Evolutionary conservation across 1,140 invertebrate genomes (phyloP).

Genomic region (Lepidostoma basale): DNA sequence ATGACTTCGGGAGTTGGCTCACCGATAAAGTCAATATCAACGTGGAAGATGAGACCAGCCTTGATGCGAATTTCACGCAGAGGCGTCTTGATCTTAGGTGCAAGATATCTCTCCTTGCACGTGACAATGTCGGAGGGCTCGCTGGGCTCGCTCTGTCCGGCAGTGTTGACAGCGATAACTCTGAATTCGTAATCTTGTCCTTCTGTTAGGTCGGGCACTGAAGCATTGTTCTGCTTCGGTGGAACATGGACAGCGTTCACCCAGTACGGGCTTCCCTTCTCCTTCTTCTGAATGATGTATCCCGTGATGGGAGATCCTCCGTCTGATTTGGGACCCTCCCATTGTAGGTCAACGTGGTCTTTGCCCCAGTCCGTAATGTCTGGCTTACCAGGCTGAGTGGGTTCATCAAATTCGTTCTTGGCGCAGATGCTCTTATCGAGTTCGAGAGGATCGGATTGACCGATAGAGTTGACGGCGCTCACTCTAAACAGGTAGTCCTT

Average conservation of each 20-base stretch:
- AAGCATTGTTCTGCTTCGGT: slow-evolving; percentile 75
- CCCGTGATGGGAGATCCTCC: slow-evolving; percentile 90
- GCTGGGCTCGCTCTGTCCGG: slow-evolving; percentile 93
- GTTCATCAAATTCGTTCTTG: slow-evolving; percentile 94
- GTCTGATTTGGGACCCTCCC: slow-evolving; percentile 84
- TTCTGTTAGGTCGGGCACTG: slow-evolving; percentile 87
- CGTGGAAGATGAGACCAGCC: slow-evolving; percentile 89
- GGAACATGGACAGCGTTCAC: slow-evolving; percentile 87
- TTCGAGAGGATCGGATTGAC: slow-evolving; percentile 90
- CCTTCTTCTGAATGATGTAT: slow-evolving; percentile 96
- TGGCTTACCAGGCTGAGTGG: slow-evolving; percentile 89
- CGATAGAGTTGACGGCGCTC: slow-evolving; percentile 93
- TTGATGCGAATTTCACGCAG: slow-evolving; percentile 87
- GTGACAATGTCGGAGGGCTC: slow-evolving; percentile 89
- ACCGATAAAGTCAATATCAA: slow-evolving; percentile 92
- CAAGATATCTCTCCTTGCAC: slow-evolving; percentile 83
- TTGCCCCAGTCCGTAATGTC: slow-evolving; percentile 90
- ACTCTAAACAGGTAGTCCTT: slow-evolving; percentile 93
- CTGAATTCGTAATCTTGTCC: slow-evolving; percentile 97
- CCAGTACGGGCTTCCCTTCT: slow-evolving; percentile 90
- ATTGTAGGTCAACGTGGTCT: slow-evolving; percentile 89
- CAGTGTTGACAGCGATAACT: slow-evolving; percentile 93
- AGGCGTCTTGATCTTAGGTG: slow-evolving; percentile 91
- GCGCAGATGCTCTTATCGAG: slow-evolving; percentile 87
- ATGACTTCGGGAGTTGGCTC: slow-evolving; percentile 85